Evolutionary conservation across 2,888 invertebrate genomes (phyloP), one percentile per base, ranked within the genome.

Genomic region (Eupsilia transversa): DNA sequence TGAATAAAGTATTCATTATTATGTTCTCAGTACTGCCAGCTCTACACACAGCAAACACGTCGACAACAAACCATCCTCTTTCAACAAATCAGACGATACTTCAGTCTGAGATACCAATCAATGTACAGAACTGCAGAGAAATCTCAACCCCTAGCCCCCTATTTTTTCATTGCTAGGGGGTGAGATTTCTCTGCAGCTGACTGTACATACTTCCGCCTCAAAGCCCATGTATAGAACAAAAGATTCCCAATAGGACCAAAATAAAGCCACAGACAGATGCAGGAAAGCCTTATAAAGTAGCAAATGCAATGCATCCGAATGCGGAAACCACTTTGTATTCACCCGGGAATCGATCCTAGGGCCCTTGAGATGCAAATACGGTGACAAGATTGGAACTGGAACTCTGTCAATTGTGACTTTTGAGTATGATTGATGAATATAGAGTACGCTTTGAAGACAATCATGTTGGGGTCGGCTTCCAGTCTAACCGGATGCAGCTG

Each of bases 331-430:
- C 85, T 87, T 83, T 84, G 83, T 84, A 89, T 90, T 87, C 88
- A 86, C 78, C 71, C 72, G 78, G 83, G 88, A 84, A 89, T 87
- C 86, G 89, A 88, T 88, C 84, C 84, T 41, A 74, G 57, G 77
- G 79, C 87, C 86, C 89, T 91, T 91, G 90, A 87, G 88, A 91
- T 91, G 91, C 88, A 90, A 91, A 91, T 91, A 82, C 64, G 74
- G 73, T 71, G 84, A 87, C 84, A 82, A 83, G 83, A 88, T 88
- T 86, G 86, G 79, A 85, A 80, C 69, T 67, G 70, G 54, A 75
- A 80, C 71, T 79, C 70, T 76, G 74, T 70, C 76, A 73, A 82
- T 86, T 82, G 67, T 64, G 69, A 1, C 30, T 12, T 49, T 33
- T 2, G 33, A 56, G 82, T 72, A 79, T 69, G 12, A 56, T 49